A percentile compares a stretch with the other conserved stretches of the same genome.
phyloP scores from a whole-genome alignment of 2,113 vertebrate species.

The Mesoclemmys tuberculata region DNA sequence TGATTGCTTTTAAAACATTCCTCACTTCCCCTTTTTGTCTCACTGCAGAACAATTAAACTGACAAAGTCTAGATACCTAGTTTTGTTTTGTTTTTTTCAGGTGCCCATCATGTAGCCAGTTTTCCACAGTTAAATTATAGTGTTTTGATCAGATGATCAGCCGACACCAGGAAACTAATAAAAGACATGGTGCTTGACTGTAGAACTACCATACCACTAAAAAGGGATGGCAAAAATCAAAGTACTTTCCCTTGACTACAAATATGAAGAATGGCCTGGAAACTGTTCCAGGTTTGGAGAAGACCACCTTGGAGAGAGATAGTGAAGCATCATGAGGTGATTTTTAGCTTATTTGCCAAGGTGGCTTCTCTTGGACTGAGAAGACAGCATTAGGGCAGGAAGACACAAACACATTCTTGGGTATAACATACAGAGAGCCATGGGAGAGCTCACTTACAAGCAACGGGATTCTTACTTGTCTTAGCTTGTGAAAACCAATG shows the following conservation, averaged over 20 bases:
- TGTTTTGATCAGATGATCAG: background rate
- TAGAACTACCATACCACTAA: background rate
- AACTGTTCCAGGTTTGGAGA: conserved; percentile 8
- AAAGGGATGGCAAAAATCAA: background rate
- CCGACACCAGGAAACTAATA: background rate
- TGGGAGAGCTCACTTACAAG: background rate
- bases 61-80: background rate
- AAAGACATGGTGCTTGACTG: background rate
- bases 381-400: background rate
- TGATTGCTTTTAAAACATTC: background rate
- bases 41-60: background rate
- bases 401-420: background rate
- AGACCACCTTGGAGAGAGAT: background rate
- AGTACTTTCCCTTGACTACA: background rate
- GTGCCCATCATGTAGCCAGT: background rate
- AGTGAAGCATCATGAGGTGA: background rate
- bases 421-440: background rate
- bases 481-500: background rate
- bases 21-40: background rate
- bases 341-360: background rate
- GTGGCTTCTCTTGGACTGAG: background rate
- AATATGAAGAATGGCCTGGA: background rate
- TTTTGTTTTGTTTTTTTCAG: background rate
- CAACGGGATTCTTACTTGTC: background rate
- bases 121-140: background rate